Percentiles rank a stretch among this genome's conserved stretches.
These are phyloP conservation scores for Mugil cephalus DNA, from an alignment of 2,113 vertebrate species.

Conservation along the genomic window DNA sequence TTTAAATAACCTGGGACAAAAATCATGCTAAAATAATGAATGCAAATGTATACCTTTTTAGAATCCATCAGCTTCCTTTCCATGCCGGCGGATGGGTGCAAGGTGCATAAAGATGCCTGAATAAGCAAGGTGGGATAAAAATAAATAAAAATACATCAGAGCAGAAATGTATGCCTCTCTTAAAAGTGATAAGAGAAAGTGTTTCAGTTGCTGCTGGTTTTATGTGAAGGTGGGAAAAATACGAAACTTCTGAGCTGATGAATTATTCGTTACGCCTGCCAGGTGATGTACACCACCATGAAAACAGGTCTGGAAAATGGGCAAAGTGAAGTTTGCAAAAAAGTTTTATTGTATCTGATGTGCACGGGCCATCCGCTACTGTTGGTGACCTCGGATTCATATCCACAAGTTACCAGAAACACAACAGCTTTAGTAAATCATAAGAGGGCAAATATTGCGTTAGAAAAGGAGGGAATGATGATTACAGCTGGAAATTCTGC, in stretches of 20 bases:
- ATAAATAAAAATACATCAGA: neutral
- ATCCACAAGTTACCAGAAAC: too few species aligned
- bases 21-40: conserved; percentile 7
- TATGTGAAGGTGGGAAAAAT: neutral
- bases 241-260: too few species aligned
- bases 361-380: too few species aligned
- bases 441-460: too few species aligned
- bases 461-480: neutral
- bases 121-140: conserved; percentile 21
- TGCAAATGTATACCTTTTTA: conserved; percentile 37
- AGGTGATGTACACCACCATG: too few species aligned
- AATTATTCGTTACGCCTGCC: too few species aligned
- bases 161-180: neutral
- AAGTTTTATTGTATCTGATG: too few species aligned
- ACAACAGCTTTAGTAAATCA: too few species aligned
- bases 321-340: too few species aligned
- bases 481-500: neutral
- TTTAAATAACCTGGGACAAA: neutral
- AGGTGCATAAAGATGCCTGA: conserved; percentile 87
- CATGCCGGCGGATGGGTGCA: conserved; percentile 59
- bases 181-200: neutral
- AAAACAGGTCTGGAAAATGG: too few species aligned
- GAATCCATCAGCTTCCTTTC: conserved; percentile 83
- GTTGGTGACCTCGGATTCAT: too few species aligned
- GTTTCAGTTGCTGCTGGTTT: neutral